A percentile compares a stretch with the other conserved stretches of the same genome.
Evolutionary conservation across 2,888 invertebrate genomes (phyloP).

Genomic region (Tubulanus polymorphus): DNA sequence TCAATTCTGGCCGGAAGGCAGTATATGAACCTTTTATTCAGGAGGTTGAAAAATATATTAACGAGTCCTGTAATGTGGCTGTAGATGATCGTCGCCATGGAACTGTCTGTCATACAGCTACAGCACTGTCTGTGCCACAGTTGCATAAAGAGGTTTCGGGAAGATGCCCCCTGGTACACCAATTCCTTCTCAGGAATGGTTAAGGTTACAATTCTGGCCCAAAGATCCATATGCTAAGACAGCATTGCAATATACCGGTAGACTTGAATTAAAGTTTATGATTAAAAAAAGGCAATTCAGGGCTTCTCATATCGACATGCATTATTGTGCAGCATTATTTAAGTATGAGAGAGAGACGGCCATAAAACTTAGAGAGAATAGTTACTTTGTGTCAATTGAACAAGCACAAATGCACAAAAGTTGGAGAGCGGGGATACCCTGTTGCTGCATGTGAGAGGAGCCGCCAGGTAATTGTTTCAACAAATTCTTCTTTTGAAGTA

Average conservation of each 20-base stretch:
- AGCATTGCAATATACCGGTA: neutral
- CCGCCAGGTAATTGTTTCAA: constrained; percentile 6
- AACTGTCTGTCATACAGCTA: constrained; percentile 4
- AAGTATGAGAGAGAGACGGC: constrained; percentile 8
- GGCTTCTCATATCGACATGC: constrained; percentile 2
- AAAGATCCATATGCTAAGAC: neutral
- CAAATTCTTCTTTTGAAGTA: constrained; percentile 8
- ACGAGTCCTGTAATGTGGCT: constrained; percentile 13
- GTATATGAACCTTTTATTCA: constrained; percentile 15
- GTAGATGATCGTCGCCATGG: constrained; percentile 20
- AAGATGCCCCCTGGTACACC: neutral
- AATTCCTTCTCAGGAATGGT: neutral
- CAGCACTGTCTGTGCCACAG: neutral
- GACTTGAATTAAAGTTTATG: neutral
- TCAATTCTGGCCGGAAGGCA: constrained; percentile 12
- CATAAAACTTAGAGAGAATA: constrained; percentile 4
- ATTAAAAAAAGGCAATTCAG: neutral
- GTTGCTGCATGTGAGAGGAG: constrained; percentile 4
- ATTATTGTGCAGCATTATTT: constrained; percentile 11
- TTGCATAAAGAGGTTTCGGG: neutral
- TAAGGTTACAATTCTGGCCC: neutral
- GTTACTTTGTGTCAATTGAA: constrained; percentile 1
- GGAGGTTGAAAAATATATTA: constrained; percentile 10
- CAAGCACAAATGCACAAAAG: constrained; percentile 6
- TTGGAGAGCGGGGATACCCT: constrained; percentile 5